Evolutionary conservation across 2,113 vertebrate genomes (phyloP), one percentile per base, ranked within the genome.

Genomic region (Mesitornis unicolor): DNA sequence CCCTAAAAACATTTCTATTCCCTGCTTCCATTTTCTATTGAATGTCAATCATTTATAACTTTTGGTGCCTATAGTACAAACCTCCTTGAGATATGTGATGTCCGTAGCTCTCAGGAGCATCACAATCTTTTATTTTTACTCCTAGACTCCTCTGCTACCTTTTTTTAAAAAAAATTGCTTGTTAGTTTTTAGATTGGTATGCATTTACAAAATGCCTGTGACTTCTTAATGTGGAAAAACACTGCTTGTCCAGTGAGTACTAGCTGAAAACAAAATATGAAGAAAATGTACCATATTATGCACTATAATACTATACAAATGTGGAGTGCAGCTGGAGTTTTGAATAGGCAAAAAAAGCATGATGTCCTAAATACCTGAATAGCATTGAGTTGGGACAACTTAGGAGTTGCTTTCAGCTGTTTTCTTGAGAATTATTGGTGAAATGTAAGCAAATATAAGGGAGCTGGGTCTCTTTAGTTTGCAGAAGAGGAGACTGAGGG

Each of bases 21-120:
- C 43, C 78, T 94, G 57, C 19, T 95, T 93, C 47, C 42, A 67
- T 80, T 70, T 82, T 29, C 69, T 94, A 54, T 40, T 68, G 70
- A 83, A 90, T 78, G 77, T 36, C 80, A 92, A 89, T 95, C 26
- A 75, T 91, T 97, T 93, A 87, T 65, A 74, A 87, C 73, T 87
- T 78, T 50, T 85, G 40, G 16, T n/a, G 18, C 33, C n/a, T 81
- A 83, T 61, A 92, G 90, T 71, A 67, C 18, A 95, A 71, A 68
- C 50, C 48, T 92, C 51, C 51, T 93, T 89, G 71, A 95, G 95
- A 96, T 5, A 64, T 83, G 40, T 9, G 74, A 84, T 95, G 85
- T 36, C 70, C 40, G 75, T 20, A 90, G 63, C 47, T 97, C 63
- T 95, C 79, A 77, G 93, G 80, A 95, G 89, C 70, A 91, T 22